Evolutionary conservation across 2,888 invertebrate genomes (phyloP).

Genomic region (Psylliodes chrysocephalus): DNA sequence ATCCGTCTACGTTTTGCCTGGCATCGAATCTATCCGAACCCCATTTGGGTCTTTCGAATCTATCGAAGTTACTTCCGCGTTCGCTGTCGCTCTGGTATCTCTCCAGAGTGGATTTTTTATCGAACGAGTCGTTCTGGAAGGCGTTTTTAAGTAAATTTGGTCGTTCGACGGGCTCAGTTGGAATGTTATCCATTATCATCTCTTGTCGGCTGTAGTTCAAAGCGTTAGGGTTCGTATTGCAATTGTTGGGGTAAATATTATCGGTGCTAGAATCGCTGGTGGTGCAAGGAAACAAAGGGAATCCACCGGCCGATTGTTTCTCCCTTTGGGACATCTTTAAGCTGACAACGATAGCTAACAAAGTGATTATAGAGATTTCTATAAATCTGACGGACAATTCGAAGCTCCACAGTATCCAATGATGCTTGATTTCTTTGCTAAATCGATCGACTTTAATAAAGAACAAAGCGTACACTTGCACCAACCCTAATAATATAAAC

Average conservation of each 20-base stretch:
- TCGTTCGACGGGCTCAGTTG: slow-evolving; percentile 65
- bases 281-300: slow-evolving; percentile 84
- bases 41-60: slow-evolving; percentile 70
- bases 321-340: slow-evolving; percentile 74
- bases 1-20: slow-evolving; percentile 65
- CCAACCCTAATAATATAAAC: slow-evolving; percentile 82
- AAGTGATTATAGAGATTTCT: slow-evolving; percentile 87
- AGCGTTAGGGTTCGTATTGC: slow-evolving; percentile 86
- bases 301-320: slow-evolving; percentile 76
- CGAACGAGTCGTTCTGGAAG: slow-evolving; percentile 72
- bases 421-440: slow-evolving; percentile 73
- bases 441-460: slow-evolving; percentile 67
- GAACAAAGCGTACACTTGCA: slow-evolving; percentile 86
- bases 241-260: slow-evolving; percentile 86
- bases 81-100: slow-evolving; percentile 71
- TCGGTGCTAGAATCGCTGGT: slow-evolving; percentile 87
- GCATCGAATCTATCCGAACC: slow-evolving; percentile 69
- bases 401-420: slow-evolving; percentile 94
- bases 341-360: slow-evolving; percentile 89
- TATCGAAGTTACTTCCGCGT: slow-evolving; percentile 64
- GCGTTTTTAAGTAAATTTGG: slow-evolving; percentile 68
- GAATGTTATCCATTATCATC: slow-evolving; percentile 64
- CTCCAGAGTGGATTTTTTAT: slow-evolving; percentile 73
- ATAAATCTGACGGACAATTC: slow-evolving; percentile 86
- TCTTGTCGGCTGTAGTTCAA: slow-evolving; percentile 78